These are phyloP conservation scores for Embiotoca jacksoni DNA, from an alignment of 2,113 vertebrate genomes.

Conservation along the genomic window DNA sequence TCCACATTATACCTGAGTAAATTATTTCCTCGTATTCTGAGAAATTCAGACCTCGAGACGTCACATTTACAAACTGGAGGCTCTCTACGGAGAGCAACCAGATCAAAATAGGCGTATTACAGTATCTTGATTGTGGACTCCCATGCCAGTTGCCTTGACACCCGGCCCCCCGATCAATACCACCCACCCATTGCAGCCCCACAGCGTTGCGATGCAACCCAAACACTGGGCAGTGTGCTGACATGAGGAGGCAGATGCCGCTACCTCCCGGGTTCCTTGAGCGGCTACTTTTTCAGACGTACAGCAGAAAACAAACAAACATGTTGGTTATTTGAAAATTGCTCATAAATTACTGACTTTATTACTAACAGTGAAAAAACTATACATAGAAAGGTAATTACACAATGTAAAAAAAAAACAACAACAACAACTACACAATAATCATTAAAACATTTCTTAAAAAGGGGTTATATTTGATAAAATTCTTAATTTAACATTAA, in stretches of 20 bases:
- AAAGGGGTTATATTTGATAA: too few relatives aligned
- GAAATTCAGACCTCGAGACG: too few relatives aligned
- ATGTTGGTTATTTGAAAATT: too few relatives aligned
- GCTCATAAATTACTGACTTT: too few relatives aligned
- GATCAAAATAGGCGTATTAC: slow-evolving; percentile 46
- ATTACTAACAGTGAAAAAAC: too few relatives aligned
- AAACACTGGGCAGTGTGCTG: slow-evolving; percentile 9
- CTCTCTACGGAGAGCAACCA: slow-evolving; percentile 12
- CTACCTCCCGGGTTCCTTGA: slow-evolving; percentile 44
- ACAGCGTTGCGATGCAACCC: slow-evolving; percentile 23
- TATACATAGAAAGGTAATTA: too few relatives aligned
- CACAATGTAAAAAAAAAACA: too few relatives aligned
- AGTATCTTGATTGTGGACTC: slow-evolving; percentile 46
- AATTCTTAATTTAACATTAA: too few relatives aligned
- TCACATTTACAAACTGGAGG: background rate
- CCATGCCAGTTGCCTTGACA: slow-evolving; percentile 34
- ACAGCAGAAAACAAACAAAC: background rate
- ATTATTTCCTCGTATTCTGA: too few relatives aligned
- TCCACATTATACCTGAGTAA: background rate
- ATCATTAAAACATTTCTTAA: too few relatives aligned
- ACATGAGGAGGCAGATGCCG: slow-evolving; percentile 36
- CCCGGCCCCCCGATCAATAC: slow-evolving; percentile 45
- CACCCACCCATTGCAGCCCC: slow-evolving; percentile 39
- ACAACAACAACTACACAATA: too few relatives aligned
- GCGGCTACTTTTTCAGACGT: slow-evolving; percentile 21